Evolutionary conservation across 37 sponge, comb jelly and placozoan species (phyloP), one percentile per base, ranked within the genome.

Genomic region (Haliclona indistincta): DNA sequence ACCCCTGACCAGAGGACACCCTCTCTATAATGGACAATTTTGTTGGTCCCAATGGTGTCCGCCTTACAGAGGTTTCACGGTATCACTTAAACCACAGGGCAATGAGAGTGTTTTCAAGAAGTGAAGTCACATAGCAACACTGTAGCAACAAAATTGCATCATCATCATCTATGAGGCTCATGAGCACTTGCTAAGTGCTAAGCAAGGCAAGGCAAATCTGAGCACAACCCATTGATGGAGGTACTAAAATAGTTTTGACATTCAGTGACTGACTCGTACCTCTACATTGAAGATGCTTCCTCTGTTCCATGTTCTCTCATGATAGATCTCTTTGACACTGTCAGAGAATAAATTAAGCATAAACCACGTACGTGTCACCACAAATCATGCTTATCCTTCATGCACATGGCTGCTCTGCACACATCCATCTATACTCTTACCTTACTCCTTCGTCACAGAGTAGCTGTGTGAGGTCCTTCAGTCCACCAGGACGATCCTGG

Each of bases 251-350:
- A n/a, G n/a, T n/a, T n/a, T n/a, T n/a, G n/a, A n/a, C n/a, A n/a
- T n/a, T n/a, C n/a, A n/a, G n/a, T n/a, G 37, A 54, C 28, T 53
- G 4, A 19, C 37, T 1, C 82, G 47, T 44, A 89, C 95, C 75
- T 90, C 84, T 0, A 94, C 95, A 39, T 78, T 43, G 42, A 77
- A 83, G 25, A 94, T 84, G 68, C 89, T 89, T 38, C 68, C 75
- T n/a, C 83, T 64, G 37, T 90, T 55, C 95, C 95, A 94, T 8
- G 95, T 87, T 53, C 95, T 60, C 66, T 94, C 95, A 54, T 94
- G 95, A 5, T 81, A 43, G 33, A 94, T 94, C 38, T 94, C 95
- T 73, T 90, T 90, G 32, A 93, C 86, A 84, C 89, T 93, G 68
- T 0, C 28, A 67, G 25, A 17, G 53, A 44, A 63, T 3, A 70